Evolutionary conservation across 2,113 vertebrate genomes (phyloP).

Genomic region (Oenanthe melanoleuca): DNA sequence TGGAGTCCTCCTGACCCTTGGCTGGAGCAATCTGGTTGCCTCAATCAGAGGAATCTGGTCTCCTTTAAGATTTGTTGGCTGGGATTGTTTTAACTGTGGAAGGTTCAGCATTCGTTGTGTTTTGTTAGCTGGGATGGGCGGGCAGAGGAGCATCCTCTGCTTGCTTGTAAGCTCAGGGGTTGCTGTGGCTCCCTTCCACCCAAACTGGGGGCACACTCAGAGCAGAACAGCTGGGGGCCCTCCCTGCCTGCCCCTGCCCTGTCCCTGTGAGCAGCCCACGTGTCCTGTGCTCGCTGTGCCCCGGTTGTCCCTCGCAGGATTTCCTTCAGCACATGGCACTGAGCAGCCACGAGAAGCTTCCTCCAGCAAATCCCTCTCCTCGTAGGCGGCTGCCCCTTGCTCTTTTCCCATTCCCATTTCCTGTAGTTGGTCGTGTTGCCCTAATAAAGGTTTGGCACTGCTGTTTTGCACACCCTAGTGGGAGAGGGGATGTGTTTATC

Average conservation of each 20-base stretch:
- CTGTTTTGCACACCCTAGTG: constrained; percentile 74
- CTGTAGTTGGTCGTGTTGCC: constrained; percentile 72
- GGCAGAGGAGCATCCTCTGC: neutral
- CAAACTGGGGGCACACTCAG: neutral
- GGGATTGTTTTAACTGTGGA: neutral
- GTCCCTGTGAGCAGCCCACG: neutral
- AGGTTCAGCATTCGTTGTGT: neutral
- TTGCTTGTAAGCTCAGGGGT: neutral
- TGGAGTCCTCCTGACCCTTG: neutral
- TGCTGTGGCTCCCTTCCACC: neutral
- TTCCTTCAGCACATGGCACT: constrained; percentile 23
- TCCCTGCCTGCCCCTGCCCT: neutral
- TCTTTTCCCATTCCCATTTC: constrained; percentile 72
- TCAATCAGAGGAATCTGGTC: neutral
- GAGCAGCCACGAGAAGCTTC: neutral
- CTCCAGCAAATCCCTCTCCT: constrained; percentile 30
- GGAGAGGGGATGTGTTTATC: constrained; percentile 84
- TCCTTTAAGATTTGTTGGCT: neutral
- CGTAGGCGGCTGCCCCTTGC: neutral
- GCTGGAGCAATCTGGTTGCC: neutral
- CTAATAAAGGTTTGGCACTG: constrained; percentile 76
- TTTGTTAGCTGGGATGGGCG: neutral
- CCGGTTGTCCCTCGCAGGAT: neutral
- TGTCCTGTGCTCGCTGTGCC: neutral
- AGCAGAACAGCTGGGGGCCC: neutral